phyloP scores from a whole-genome alignment of 2,888 invertebrate genomes.

The Tipula lateralis region DNA sequence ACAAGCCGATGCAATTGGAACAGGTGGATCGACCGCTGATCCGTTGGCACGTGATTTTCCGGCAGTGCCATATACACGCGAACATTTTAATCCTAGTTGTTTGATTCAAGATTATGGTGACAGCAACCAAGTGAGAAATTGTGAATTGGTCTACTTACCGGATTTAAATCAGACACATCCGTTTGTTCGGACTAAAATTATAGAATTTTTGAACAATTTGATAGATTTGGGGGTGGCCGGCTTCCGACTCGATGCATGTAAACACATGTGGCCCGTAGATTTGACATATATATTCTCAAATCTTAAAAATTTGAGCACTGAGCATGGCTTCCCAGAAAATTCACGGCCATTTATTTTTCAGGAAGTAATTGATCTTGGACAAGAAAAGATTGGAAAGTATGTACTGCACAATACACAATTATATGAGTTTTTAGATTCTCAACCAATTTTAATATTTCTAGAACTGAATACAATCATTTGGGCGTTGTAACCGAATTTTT shows the following conservation, averaged over 20 bases:
- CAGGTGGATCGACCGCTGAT: conserved; percentile 48
- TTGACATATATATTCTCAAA: conserved; percentile 52
- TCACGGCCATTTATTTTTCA: conserved; percentile 53
- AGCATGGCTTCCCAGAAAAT: conserved; percentile 50
- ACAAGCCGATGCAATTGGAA: conserved; percentile 37
- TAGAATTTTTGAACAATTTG: conserved; percentile 51
- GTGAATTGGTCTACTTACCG: conserved; percentile 46
- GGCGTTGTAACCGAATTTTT: conserved; percentile 25
- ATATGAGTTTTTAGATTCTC: background rate
- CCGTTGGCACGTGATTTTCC: conserved; percentile 51
- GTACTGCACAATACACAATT: background rate
- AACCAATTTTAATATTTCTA: background rate
- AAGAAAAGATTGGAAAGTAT: conserved; percentile 40
- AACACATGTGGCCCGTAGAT: conserved; percentile 56
- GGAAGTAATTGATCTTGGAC: conserved; percentile 54
- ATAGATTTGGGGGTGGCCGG: conserved; percentile 55
- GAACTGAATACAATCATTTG: background rate
- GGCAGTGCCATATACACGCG: conserved; percentile 53
- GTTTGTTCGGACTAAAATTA: conserved; percentile 50
- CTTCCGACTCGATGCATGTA: conserved; percentile 53
- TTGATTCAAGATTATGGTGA: conserved; percentile 52
- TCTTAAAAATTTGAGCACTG: conserved; percentile 49
- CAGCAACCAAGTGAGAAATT: conserved; percentile 50
- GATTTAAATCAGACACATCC: conserved; percentile 52
- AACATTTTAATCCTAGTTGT: conserved; percentile 55